Base-by-base conservation (phyloP, 2,797 vertebrate species). In the Picus viridis region DNA sequence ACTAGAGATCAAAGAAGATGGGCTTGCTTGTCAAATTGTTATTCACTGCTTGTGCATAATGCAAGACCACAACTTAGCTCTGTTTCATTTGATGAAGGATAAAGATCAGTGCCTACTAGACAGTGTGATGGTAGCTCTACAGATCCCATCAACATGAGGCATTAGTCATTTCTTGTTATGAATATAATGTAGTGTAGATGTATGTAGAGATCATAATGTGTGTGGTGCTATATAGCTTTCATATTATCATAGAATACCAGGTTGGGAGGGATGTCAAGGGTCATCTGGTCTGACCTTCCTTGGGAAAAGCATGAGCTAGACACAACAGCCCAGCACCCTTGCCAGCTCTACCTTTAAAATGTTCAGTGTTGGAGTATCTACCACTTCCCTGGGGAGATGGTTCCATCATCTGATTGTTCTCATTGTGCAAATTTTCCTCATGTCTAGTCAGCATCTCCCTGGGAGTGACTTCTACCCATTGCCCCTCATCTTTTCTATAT, bases 41-140 rank as follows among this genome's bases (percentile, higher is more conserved):
- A 62, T 62, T 87, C 88, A 22, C 51, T 83, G 5, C 77, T 94
- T 90, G 88, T 90, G 84, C 74, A 90, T 94, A 90, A 91, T 92
- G 78, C 83, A 94, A 86, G 72, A 77, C 74, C 65, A 82, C 83
- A 92, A 68, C 58, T 85, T 88, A 59, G 63, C 54, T 78, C 34
- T 72, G 78, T 15, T 82, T 41, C 47, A 5, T 82, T 76, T 86
- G 90, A 92, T 86, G 80, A 79, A 88, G 71, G 89, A 92, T 82
- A 63, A 79, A 86, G 71, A 90, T 89, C 74, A 68, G 70, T 26
- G 36, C 70, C 74, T 91, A 5, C 29, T 56, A 84, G 88, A 29
- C 36, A 68, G 41, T 9, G 22, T 77, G 82, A 74, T 94, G 67
- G 41, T 92, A 27, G 41, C 83, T 89, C 80, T 88, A 79, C 27